Conservation (phyloP, 2,113 vertebrate species). For the Smithornis capensis region DNA sequence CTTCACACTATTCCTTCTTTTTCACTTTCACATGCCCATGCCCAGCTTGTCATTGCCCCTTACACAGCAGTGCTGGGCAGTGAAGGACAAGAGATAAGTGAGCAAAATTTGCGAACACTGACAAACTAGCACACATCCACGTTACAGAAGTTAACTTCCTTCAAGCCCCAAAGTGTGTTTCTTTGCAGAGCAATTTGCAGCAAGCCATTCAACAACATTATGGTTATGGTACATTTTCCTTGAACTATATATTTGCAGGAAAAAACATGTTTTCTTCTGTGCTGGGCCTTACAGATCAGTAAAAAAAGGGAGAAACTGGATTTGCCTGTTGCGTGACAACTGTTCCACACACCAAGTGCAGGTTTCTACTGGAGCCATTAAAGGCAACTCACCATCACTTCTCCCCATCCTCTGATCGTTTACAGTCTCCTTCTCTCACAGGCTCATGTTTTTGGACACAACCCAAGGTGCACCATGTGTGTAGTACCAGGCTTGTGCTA, state of each 20-base stretch:
- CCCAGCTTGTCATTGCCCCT: not conserved
- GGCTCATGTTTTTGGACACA: not conserved
- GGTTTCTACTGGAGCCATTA: not conserved
- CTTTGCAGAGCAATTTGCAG: not conserved
- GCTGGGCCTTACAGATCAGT: not conserved
- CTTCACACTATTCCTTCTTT: not conserved
- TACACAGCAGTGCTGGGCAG: not conserved
- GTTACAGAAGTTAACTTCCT: not conserved
- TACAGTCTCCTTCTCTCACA: not conserved
- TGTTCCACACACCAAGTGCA: not conserved
- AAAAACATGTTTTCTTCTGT: accelerated
- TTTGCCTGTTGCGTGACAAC: not conserved
- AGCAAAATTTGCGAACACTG: not conserved
- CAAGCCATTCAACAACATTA: not conserved
- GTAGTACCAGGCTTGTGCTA: not conserved
- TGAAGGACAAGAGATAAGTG: not conserved
- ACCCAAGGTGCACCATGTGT: not conserved
- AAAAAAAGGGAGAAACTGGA: not conserved
- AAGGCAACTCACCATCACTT: not conserved
- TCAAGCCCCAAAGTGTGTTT: not conserved
- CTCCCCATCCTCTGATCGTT: not conserved
- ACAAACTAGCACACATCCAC: not conserved
- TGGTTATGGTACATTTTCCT: not conserved
- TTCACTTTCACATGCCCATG: too few relatives aligned
- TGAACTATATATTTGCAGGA: not conserved